Conservation (phyloP, 2,113 vertebrate genomes). For the Corythornis cristatus region DNA sequence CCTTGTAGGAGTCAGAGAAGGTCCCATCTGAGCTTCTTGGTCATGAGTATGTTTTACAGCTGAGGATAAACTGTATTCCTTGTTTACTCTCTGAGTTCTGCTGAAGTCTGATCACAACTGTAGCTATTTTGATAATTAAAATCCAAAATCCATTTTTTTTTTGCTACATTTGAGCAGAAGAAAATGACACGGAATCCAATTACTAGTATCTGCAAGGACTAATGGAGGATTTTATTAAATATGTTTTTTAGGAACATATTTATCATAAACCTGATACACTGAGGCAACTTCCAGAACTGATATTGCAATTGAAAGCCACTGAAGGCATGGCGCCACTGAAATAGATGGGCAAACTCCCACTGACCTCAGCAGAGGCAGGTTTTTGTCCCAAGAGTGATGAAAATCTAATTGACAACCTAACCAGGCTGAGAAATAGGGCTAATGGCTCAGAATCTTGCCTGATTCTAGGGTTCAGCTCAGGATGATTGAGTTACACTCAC, state of each 20-base stretch:
- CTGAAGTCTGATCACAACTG: neutral
- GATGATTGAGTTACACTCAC: conserved; percentile 33
- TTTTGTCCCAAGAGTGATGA: conserved; percentile 40
- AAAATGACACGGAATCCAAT: neutral
- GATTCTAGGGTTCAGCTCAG: neutral
- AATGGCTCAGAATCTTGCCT: conserved; percentile 11
- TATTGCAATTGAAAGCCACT: neutral
- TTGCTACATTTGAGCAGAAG: neutral
- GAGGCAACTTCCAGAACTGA: neutral
- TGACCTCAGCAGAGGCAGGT: conserved; percentile 45
- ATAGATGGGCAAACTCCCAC: conserved; percentile 49
- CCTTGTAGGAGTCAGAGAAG: neutral
- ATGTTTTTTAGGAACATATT: neutral
- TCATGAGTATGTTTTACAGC: neutral
- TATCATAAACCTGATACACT: neutral
- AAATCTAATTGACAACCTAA: conserved; percentile 62
- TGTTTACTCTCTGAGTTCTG: neutral
- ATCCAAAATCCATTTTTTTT: neutral
- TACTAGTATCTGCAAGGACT: neutral
- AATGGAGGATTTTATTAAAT: neutral
- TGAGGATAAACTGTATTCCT: neutral
- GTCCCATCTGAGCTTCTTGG: neutral
- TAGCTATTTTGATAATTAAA: neutral
- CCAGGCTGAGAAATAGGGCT: neutral
- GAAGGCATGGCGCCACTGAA: conserved; percentile 7